phyloP scores from a whole-genome alignment of 2,888 invertebrate species.

The Tridacna crocea region DNA sequence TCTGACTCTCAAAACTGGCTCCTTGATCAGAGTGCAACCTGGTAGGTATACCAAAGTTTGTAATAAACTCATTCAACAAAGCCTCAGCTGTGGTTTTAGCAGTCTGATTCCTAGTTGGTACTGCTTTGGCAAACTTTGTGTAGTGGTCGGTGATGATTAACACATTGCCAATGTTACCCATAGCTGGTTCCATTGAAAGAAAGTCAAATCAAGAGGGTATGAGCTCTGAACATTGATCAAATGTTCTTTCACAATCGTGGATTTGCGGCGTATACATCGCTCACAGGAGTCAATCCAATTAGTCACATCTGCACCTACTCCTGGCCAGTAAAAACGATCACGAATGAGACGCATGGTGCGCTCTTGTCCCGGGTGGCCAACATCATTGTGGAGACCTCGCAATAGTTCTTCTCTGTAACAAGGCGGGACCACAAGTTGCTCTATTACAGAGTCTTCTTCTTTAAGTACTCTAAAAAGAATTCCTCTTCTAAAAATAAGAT shows the following conservation, averaged over 20 bases:
- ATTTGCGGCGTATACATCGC: not conserved
- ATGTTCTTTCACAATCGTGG: too few relatives aligned
- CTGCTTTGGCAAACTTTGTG: too few relatives aligned
- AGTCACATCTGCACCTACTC: too few relatives aligned
- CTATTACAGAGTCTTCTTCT: not conserved
- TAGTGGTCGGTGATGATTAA: too few relatives aligned
- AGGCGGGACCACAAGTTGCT: conserved; percentile 3
- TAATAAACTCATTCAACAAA: not conserved
- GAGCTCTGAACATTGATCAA: not conserved
- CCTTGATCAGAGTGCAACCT: conserved; percentile 13
- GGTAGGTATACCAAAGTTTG: not conserved
- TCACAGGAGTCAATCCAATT: not conserved
- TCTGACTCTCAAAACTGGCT: conserved; percentile 10
- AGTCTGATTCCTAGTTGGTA: conserved; percentile 7
- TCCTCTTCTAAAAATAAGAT: conserved; percentile 6
- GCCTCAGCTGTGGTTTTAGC: not conserved
- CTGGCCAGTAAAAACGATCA: conserved; percentile 22
- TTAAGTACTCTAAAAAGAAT: conserved; percentile 7
- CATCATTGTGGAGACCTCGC: conserved; percentile 9
- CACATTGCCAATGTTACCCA: too few relatives aligned
- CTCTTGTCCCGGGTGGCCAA: conserved; percentile 23
- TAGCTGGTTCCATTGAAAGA: too few relatives aligned
- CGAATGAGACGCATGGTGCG: not conserved
- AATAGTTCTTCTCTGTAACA: not conserved
- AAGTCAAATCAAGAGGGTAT: conserved; percentile 23